Conservation (phyloP, 2,888 invertebrate species). For the Clostera curtula region DNA sequence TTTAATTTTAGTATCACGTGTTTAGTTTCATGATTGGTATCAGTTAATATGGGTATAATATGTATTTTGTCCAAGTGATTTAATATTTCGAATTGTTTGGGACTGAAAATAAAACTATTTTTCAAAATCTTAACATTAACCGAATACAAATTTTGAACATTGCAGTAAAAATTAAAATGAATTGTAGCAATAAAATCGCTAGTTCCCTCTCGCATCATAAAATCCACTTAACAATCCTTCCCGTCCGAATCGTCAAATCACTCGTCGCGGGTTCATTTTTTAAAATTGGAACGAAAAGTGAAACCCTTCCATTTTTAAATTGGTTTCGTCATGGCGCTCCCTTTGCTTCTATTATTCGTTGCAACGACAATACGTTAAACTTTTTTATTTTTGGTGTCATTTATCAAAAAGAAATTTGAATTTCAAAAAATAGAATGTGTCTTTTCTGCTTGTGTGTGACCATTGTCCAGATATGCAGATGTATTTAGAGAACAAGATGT, state of each 20-base stretch:
- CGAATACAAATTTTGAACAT: slow-evolving; percentile 15
- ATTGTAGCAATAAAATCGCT: slow-evolving; percentile 21
- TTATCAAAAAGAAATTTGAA: slow-evolving; percentile 33
- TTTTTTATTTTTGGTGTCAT: slow-evolving; percentile 31
- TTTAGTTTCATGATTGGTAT: slow-evolving; percentile 24
- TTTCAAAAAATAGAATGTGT: slow-evolving; percentile 17
- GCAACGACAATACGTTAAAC: slow-evolving; percentile 34
- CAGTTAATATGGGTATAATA: slow-evolving; percentile 1
- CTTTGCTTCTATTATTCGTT: slow-evolving; percentile 52
- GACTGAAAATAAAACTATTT: slow-evolving; percentile 14
- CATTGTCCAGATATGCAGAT: too few species aligned
- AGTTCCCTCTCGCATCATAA: slow-evolving; percentile 46
- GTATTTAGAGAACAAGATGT: too few species aligned
- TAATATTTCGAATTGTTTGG: too few species aligned
- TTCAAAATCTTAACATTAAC: slow-evolving; percentile 14
- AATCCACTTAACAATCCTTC: slow-evolving; percentile 58
- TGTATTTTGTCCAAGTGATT: too few species aligned
- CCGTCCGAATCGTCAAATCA: slow-evolving; percentile 66
- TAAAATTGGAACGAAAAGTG: slow-evolving; percentile 66
- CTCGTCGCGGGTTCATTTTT: slow-evolving; percentile 64
- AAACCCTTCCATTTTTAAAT: slow-evolving; percentile 72
- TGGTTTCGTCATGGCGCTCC: slow-evolving; percentile 68
- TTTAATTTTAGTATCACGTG: slow-evolving; percentile 32
- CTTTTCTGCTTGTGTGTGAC: too few species aligned
- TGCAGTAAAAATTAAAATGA: slow-evolving; percentile 12